phyloP scores from a whole-genome alignment of 2,113 vertebrate genomes.

The Hippopotamus amphibius region DNA sequence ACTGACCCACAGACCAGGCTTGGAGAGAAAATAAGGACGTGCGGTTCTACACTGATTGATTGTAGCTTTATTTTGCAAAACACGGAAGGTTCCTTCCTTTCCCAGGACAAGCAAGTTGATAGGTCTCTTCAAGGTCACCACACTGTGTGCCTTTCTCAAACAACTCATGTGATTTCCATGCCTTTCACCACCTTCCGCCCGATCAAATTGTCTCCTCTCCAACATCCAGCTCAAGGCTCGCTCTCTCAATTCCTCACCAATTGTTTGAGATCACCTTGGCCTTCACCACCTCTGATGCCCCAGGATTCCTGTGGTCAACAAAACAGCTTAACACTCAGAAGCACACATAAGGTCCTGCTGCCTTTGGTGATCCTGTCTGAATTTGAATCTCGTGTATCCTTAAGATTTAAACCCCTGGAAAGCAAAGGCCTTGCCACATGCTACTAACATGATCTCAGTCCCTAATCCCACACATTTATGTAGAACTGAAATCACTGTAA shows the following conservation, averaged over 20 bases:
- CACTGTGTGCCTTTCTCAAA: background rate
- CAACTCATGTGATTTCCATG: background rate
- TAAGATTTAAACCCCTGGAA: conserved; percentile 1
- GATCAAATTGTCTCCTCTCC: background rate
- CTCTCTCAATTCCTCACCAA: background rate
- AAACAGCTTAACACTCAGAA: background rate
- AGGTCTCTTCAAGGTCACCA: background rate
- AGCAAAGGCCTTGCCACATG: background rate
- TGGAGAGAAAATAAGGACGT: background rate
- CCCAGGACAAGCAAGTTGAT: background rate
- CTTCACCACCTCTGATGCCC: background rate
- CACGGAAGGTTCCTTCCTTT: background rate
- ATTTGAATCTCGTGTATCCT: background rate
- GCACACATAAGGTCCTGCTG: background rate
- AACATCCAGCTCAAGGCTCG: background rate
- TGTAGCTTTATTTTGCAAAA: background rate
- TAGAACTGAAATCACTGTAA: background rate
- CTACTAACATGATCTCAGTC: background rate
- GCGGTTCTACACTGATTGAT: accelerated
- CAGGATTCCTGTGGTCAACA: background rate
- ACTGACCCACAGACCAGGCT: background rate
- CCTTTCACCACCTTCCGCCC: background rate
- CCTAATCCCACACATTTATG: background rate
- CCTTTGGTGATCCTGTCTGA: background rate
- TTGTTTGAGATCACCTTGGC: background rate